Base-by-base conservation (phyloP, 2,888 invertebrate species). In the Polylopha cassiicola region DNA sequence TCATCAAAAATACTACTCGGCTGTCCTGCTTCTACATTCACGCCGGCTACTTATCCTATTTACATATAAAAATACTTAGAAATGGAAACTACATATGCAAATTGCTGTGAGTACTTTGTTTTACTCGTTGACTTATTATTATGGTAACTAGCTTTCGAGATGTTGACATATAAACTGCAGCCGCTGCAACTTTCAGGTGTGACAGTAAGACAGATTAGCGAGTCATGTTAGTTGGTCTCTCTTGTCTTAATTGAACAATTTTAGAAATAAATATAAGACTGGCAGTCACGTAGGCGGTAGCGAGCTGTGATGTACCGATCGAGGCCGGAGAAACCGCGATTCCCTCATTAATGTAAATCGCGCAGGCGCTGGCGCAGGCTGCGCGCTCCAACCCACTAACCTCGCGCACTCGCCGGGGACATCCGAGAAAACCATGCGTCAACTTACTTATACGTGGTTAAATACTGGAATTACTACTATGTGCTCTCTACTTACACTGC, bases 281-380 rank as follows among this genome's bases (percentile, higher is more conserved):
- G 54, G 50, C 41, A 65, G 65, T 62, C 62, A 74, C 66, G 73
- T 74, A 70, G 63, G 61, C 60, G 57, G 62, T 63, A 61, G 63
- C 61, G 48, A 55, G 55, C 50, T 57, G 63, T 62, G 64, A 60
- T 63, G 58, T 59, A 64, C 63, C 62, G 61, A 73, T 65, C 60
- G 66, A 61, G 66, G 66, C 54, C 58, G 58, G 72, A 74, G 78
- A 80, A 81, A 80, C 76, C 68, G 65, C 70, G 68, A 73, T 65
- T 70, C 62, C 61, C 70, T 73, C 73, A 67, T 73, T 77, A 78
- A 77, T 78, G 75, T 73, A 78, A 77, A 79, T 76, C 65, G 65
- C 65, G 51, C 57, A 55, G 50, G 60, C 56, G 58, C 50, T 48
- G 51, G 53, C 53, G 52, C 55, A 51, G 58, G 57, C 65, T 60